A percentile compares a stretch with the other conserved stretches of the same genome.
phyloP scores from a whole-genome alignment of 2,113 vertebrate genomes.

The Trinectes maculatus region DNA sequence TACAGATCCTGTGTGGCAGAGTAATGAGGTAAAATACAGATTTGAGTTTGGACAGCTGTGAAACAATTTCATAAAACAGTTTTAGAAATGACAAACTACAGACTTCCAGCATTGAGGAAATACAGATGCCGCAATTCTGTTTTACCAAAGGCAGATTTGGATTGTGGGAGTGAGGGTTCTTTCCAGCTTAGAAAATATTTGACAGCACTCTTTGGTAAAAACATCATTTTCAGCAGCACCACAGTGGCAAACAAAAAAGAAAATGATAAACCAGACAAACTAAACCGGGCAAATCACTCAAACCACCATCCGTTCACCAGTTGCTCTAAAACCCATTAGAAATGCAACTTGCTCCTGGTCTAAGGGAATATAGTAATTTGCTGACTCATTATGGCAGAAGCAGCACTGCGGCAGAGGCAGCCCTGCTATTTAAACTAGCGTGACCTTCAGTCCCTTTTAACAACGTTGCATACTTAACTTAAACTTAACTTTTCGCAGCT shows the following conservation, averaged over 20 bases:
- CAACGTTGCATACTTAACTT: constrained; percentile 2
- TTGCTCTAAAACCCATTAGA: constrained; percentile 20
- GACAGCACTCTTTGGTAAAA: no score
- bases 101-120: background rate
- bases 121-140: background rate
- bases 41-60: background rate
- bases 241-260: no score
- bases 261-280: no score
- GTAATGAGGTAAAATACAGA: constrained; percentile 24
- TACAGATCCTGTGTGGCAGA: constrained; percentile 88
- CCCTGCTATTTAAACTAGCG: constrained; percentile 1
- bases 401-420: constrained; percentile 18
- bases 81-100: background rate
- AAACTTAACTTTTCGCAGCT: constrained; percentile 32
- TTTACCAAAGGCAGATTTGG: no score
- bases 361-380: background rate
- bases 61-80: background rate
- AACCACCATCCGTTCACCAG: constrained; percentile 11
- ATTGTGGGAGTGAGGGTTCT: background rate
- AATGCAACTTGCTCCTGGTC: constrained; percentile 16
- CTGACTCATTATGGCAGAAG: constrained; percentile 33
- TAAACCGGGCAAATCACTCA: background rate
- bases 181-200: no score
- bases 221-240: no score
- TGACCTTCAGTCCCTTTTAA: constrained; percentile 14